Evolutionary conservation across 1,140 invertebrate species (phyloP).

Genomic region (Eubasilissa regina): DNA sequence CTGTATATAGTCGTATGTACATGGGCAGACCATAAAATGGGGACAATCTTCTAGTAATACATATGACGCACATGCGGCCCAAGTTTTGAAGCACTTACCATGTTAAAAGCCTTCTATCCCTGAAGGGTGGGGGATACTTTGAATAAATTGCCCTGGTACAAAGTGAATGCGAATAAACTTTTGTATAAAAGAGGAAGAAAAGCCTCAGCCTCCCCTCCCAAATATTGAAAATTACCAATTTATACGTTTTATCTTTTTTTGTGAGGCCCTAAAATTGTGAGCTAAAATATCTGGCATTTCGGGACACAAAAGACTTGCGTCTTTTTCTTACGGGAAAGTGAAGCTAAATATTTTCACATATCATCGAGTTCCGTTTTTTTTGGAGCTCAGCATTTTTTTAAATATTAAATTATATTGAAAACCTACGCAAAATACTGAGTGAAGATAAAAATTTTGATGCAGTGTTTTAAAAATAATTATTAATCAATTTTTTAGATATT

Average conservation of each 20-base stretch:
- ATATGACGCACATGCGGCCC: conserved; percentile 41
- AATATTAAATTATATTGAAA: too few species aligned
- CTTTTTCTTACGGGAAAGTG: too few species aligned
- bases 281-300: not conserved
- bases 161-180: conserved; percentile 39
- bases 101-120: conserved; percentile 36
- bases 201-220: conserved; percentile 2
- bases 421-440: too few species aligned
- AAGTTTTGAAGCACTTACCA: conserved; percentile 37
- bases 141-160: conserved; percentile 35
- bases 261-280: not conserved
- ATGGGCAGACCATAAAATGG: conserved; percentile 25
- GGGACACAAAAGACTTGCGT: too few species aligned
- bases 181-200: conserved; percentile 35
- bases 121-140: conserved; percentile 34
- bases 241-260: conserved; percentile 15
- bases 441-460: too few species aligned
- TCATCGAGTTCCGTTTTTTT: too few species aligned
- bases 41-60: conserved; percentile 36
- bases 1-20: not conserved
- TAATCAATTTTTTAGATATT: too few species aligned
- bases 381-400: too few species aligned
- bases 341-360: too few species aligned
- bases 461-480: too few species aligned
- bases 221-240: conserved; percentile 36